Evolutionary conservation across 2,797 vertebrate genomes (phyloP), one percentile per base, ranked within the genome.

Genomic region (Limosa lapponica): DNA sequence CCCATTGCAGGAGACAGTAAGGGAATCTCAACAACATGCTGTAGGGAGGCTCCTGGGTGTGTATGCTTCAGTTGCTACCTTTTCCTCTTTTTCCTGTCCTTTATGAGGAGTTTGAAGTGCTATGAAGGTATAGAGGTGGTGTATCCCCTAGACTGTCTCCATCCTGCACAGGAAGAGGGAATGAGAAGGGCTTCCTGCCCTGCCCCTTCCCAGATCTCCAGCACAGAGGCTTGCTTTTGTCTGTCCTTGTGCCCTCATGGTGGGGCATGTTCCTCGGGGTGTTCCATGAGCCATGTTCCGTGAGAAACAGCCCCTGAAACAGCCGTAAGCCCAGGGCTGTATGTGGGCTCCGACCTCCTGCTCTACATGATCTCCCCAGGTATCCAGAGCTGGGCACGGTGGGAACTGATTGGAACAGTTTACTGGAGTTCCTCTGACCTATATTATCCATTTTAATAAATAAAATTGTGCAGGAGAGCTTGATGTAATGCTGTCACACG

Each of bases 251-350:
- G 12, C 5, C 8, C 27, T 72, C 17, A 0, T 11, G 34, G 16
- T n/a, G 4, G 25, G 32, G 10, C 1, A 0, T 24, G 17, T 10
- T 71, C n/a, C 41, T 71, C 11, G 5, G 16, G n/a, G 32, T 34
- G 37, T n/a, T n/a, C n/a, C n/a, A n/a, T n/a, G n/a, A n/a, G n/a
- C n/a, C n/a, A n/a, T n/a, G n/a, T n/a, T n/a, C n/a, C n/a, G n/a
- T 72, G 51, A 59, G 77, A 85, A 91, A 6, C 6, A 5, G 24
- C 1, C 4, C 24, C 37, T 81, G 41, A 61, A n/a, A 32, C 4
- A 70, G 39, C 41, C 25, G 24, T 36, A 34, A 57, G 8, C 9
- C 32, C 1, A 8, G 28, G 25, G 16, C n/a, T 14, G 13, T 37
- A 4, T 15, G 4, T 36, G 44, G n/a, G 11, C 43, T 82, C 64